These are phyloP conservation scores for Pemphigus obesinymphae DNA, from an alignment of 1,140 invertebrate species.

Conservation along the genomic window DNA sequence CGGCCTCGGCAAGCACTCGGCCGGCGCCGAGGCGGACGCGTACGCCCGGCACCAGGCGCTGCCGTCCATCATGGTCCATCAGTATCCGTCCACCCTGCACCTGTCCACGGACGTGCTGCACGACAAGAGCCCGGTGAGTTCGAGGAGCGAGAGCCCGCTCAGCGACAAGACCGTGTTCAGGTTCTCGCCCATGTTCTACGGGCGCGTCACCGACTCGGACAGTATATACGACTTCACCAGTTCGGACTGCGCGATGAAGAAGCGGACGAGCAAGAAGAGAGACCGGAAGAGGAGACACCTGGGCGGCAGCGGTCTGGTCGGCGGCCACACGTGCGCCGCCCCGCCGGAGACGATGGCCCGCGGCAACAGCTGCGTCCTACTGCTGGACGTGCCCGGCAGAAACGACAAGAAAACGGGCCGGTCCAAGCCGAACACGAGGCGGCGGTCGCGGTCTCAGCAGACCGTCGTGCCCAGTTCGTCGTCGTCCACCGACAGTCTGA, in stretches of 20 bases:
- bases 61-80: conserved; percentile 52
- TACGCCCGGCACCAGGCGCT: conserved; percentile 50
- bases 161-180: conserved; percentile 63
- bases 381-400: conserved; percentile 48
- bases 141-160: conserved; percentile 68
- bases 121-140: conserved; percentile 62
- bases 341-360: not conserved
- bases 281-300: conserved; percentile 43
- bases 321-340: not conserved
- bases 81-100: conserved; percentile 50
- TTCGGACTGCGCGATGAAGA: conserved; percentile 56
- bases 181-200: conserved; percentile 66
- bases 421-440: conserved; percentile 47
- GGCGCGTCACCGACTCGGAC: conserved; percentile 67
- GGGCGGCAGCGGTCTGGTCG: conserved; percentile 22
- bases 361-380: not conserved
- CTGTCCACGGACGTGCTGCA: not conserved
- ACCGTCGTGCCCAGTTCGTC: conserved; percentile 45
- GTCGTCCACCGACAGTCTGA: conserved; percentile 49
- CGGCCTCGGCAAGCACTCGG: not conserved
- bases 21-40: not conserved
- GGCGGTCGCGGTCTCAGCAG: conserved; percentile 44
- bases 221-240: conserved; percentile 67
- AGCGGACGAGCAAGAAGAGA: conserved; percentile 43
- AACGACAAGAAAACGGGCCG: conserved; percentile 15